phyloP scores from a whole-genome alignment of 2,888 invertebrate genomes.

The Mystacides longicornis region DNA sequence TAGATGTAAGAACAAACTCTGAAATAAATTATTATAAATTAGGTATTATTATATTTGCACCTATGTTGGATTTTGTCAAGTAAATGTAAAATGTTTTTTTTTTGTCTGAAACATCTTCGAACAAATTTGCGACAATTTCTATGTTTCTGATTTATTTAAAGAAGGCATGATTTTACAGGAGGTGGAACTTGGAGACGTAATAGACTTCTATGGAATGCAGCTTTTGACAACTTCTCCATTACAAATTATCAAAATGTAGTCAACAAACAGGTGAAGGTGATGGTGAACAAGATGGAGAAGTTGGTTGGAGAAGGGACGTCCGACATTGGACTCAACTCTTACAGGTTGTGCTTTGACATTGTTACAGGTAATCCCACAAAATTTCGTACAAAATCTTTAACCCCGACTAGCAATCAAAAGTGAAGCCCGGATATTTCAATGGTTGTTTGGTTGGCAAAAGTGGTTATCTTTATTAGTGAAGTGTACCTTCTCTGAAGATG shows the following conservation, averaged over 20 bases:
- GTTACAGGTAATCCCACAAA: slow-evolving; percentile 3
- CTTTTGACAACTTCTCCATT: background rate
- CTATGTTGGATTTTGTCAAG: too few species aligned
- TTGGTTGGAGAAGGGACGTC: background rate
- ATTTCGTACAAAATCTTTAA: too few species aligned
- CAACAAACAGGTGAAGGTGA: slow-evolving; percentile 3
- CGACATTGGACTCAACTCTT: background rate
- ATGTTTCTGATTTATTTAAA: background rate
- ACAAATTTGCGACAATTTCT: background rate
- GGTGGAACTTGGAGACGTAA: slow-evolving; percentile 9
- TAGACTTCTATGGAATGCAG: background rate
- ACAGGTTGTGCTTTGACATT: slow-evolving; percentile 5
- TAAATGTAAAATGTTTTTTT: too few species aligned
- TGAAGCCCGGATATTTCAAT: too few species aligned
- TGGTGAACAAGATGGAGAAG: background rate
- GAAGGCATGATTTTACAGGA: background rate
- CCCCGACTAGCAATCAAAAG: too few species aligned
- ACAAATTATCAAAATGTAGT: slow-evolving; percentile 3
- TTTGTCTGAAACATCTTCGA: too few species aligned
- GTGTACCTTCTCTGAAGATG: too few species aligned
- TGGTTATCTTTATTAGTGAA: too few species aligned
- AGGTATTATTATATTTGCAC: too few species aligned
- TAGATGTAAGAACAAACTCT: too few species aligned
- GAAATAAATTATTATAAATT: too few species aligned
- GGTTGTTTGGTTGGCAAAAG: too few species aligned